Evolutionary conservation across 1,140 invertebrate genomes (phyloP).

Genomic region (Drosophila ambigua): DNA sequence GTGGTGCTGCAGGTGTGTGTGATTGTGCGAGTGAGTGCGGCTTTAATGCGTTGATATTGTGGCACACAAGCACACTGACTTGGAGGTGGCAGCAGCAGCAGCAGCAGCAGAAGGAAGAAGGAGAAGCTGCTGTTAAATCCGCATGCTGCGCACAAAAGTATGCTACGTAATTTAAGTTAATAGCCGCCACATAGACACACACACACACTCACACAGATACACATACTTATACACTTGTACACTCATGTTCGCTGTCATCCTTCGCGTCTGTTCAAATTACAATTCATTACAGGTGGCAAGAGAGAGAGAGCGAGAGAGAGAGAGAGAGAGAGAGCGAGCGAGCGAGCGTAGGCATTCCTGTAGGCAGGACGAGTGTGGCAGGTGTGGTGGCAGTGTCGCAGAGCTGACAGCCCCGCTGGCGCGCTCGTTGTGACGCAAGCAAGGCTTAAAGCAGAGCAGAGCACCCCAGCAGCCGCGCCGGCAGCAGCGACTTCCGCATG

Average conservation of each 20-base stretch:
- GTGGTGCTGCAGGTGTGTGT: background rate
- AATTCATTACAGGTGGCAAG: slow-evolving; percentile 64
- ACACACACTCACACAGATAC: slow-evolving; percentile 2
- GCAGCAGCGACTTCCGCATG: slow-evolving; percentile 43
- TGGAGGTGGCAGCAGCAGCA: background rate
- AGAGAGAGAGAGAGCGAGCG: background rate
- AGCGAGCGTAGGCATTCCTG: background rate
- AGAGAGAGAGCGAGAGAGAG: background rate
- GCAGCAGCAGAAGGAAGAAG: slow-evolving; percentile 16
- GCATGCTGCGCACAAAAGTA: slow-evolving; percentile 63
- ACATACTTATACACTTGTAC: background rate
- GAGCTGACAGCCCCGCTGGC: slow-evolving; percentile 6
- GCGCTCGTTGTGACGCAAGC: slow-evolving; percentile 39
- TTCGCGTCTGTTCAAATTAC: slow-evolving; percentile 75
- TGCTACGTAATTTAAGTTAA: slow-evolving; percentile 80
- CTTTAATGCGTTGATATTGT: slow-evolving; percentile 67
- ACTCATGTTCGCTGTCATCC: slow-evolving; percentile 17
- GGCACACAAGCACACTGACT: background rate
- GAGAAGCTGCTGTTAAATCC: slow-evolving; percentile 61
- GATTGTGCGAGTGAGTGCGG: slow-evolving; percentile 22
- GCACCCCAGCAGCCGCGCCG: slow-evolving; percentile 5
- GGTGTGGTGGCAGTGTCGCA: slow-evolving; percentile 12
- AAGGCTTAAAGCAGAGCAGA: slow-evolving; percentile 20
- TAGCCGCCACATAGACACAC: slow-evolving; percentile 46
- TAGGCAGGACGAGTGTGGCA: background rate